phyloP scores from a whole-genome alignment of 2,113 vertebrate genomes.

The Castor canadensis region DNA sequence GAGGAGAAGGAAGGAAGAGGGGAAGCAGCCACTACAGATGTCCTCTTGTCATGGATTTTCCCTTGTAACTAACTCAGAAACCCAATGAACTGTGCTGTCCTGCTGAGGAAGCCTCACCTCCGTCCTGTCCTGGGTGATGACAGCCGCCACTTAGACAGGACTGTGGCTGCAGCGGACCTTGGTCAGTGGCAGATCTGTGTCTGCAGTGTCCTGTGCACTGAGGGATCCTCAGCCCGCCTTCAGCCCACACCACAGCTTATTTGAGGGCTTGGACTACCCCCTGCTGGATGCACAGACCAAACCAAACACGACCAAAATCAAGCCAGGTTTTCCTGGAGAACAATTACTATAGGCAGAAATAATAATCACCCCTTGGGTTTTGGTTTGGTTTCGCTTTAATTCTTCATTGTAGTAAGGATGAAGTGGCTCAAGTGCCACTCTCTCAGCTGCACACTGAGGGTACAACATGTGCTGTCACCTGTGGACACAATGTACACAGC shows the following conservation, averaged over 20 bases:
- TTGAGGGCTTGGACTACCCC: constrained; percentile 67
- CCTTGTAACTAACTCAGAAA: background rate
- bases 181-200: too few species aligned
- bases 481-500: too few species aligned
- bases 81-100: rapidly evolving
- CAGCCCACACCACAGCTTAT: rapidly evolving
- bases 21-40: background rate
- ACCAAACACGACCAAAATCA: constrained; percentile 33
- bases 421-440: too few species aligned
- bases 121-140: too few species aligned
- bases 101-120: too few species aligned
- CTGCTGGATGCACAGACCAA: constrained; percentile 62
- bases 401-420: too few species aligned
- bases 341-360: rapidly evolving
- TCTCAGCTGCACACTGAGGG: too few species aligned
- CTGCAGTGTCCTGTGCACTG: too few species aligned
- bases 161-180: too few species aligned
- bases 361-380: rapidly evolving
- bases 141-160: too few species aligned
- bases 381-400: background rate
- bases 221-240: rapidly evolving
- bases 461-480: too few species aligned
- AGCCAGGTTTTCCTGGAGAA: background rate
- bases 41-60: background rate
- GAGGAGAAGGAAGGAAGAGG: background rate